Conservation (phyloP, 2,797 vertebrate genomes). For the Silurus aristotelis region DNA sequence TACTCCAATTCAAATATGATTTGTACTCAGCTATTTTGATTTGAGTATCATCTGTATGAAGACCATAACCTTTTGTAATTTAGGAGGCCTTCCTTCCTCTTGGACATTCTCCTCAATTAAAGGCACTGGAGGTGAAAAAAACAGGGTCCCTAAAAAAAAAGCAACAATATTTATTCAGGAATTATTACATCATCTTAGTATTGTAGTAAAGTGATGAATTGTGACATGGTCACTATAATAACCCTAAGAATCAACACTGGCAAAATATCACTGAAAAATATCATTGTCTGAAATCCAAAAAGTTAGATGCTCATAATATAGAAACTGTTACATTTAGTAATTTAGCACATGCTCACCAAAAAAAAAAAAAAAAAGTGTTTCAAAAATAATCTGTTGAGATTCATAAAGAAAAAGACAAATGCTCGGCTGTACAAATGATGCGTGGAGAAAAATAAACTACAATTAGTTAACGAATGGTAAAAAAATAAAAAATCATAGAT, state of each 20-base stretch:
- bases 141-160: slow-evolving; percentile 50
- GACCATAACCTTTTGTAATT: slow-evolving; percentile 59
- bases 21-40: background rate
- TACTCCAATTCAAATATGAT: background rate
- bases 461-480: background rate
- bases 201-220: background rate
- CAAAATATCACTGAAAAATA: background rate
- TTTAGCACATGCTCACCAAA: background rate
- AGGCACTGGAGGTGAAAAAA: slow-evolving; percentile 77
- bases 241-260: background rate
- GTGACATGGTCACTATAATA: background rate
- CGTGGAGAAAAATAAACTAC: background rate
- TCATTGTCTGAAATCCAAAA: background rate
- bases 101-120: slow-evolving; percentile 75
- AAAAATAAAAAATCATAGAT: background rate
- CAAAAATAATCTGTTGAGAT: background rate
- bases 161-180: background rate
- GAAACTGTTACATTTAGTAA: background rate
- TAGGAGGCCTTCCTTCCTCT: slow-evolving; percentile 71
- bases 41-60: background rate
- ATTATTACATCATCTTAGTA: slow-evolving; percentile 5
- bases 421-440: background rate
- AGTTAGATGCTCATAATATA: background rate
- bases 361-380: no score
- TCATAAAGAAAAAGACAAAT: background rate